These are phyloP conservation scores for Coregonus clupeaformis DNA, from an alignment of 2,113 vertebrate species.

Conservation along the genomic window DNA sequence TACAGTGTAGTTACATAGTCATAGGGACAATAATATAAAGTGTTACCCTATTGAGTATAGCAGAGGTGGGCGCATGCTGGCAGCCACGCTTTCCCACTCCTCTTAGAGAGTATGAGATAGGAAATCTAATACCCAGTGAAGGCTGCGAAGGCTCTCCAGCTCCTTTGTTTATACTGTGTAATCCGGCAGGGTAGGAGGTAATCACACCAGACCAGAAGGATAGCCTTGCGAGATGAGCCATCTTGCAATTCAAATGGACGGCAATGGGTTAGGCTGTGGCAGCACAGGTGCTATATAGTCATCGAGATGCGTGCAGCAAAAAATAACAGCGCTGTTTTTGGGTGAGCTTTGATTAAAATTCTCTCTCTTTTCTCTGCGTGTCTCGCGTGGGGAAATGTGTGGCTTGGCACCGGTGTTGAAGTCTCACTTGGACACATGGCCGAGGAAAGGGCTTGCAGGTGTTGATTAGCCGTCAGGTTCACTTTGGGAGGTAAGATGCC, in stretches of 20 bases:
- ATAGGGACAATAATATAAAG: no score
- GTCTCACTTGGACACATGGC: constrained; percentile 71
- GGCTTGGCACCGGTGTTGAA: constrained; percentile 70
- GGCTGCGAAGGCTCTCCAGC: constrained; percentile 15
- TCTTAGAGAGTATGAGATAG: constrained; percentile 14
- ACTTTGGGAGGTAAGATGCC: constrained; percentile 71
- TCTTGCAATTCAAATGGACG: constrained; percentile 55
- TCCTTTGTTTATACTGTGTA: constrained; percentile 36
- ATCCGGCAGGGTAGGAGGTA: constrained; percentile 26
- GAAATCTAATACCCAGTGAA: constrained; percentile 25
- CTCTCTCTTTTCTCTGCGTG: constrained; percentile 38
- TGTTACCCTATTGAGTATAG: constrained; percentile 22
- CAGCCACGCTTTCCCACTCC: constrained; percentile 10
- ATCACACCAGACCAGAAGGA: no score
- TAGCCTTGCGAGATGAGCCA: constrained; percentile 40
- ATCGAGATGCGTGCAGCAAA: constrained; percentile 39
- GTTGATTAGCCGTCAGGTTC: constrained; percentile 75
- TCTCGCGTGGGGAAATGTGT: constrained; percentile 48
- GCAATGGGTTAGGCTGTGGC: constrained; percentile 21
- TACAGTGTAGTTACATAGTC: no score
- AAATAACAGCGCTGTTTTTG: constrained; percentile 60
- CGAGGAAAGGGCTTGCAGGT: constrained; percentile 67
- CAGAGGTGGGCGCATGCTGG: neutral
- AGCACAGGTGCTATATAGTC: constrained; percentile 42
- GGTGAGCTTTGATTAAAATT: constrained; percentile 61